Evolutionary conservation across 2,797 vertebrate species (phyloP).

Genomic region (Syngnathus acus): DNA sequence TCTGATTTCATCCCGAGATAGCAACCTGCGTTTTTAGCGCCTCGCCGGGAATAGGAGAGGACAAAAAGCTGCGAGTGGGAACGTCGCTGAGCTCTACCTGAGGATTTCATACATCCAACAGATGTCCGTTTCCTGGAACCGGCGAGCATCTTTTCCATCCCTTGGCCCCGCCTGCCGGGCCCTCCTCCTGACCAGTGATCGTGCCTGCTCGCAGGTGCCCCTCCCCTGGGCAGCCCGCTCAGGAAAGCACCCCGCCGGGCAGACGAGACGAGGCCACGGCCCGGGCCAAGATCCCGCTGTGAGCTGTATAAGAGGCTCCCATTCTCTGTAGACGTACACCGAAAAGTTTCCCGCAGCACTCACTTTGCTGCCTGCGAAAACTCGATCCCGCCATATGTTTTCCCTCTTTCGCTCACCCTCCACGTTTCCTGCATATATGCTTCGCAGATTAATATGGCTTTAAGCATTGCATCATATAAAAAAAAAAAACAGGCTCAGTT

Average conservation of each 20-base stretch:
- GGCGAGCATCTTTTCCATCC: slow-evolving; percentile 69
- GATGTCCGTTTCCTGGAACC: slow-evolving; percentile 71
- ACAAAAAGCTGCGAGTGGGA: slow-evolving; percentile 51
- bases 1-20: slow-evolving; percentile 44
- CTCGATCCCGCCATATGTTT: slow-evolving; percentile 75
- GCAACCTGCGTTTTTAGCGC: slow-evolving; percentile 25
- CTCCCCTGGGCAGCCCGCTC: slow-evolving; percentile 75
- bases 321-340: slow-evolving; percentile 63
- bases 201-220: slow-evolving; percentile 75
- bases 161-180: slow-evolving; percentile 37
- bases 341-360: slow-evolving; percentile 57
- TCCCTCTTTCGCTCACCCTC: slow-evolving; percentile 62
- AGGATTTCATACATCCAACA: slow-evolving; percentile 67
- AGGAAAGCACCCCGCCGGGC: slow-evolving; percentile 75
- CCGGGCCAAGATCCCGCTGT: slow-evolving; percentile 70
- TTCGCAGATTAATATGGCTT: background rate
- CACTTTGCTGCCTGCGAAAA: slow-evolving; percentile 37
- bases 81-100: slow-evolving; percentile 64
- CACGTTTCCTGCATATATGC: background rate
- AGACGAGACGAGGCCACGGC: slow-evolving; percentile 75
- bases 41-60: slow-evolving; percentile 30
- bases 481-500: background rate
- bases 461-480: background rate
- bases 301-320: slow-evolving; percentile 73
- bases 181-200: slow-evolving; percentile 62